Base-by-base conservation (phyloP, 2,113 vertebrate genomes). In the Otolemur garnettii region DNA sequence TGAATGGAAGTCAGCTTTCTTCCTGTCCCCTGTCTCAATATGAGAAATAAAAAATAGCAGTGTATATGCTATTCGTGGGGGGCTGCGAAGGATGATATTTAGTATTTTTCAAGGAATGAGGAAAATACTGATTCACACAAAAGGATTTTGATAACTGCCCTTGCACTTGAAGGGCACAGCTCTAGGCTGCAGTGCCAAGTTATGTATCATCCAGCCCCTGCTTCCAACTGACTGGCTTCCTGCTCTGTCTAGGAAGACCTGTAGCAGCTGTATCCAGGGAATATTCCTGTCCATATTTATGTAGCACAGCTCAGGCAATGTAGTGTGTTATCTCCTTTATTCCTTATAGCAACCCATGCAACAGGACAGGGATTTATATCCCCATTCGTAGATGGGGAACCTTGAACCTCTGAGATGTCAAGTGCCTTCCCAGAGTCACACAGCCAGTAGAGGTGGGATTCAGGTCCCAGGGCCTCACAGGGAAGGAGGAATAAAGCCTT, bases 61-160 rank as follows among this genome's bases (percentile, higher is more conserved):
- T 78, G 59, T 83, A 93, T 75, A 8, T 88, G 69, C 59, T 45
- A n/a, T 96, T 35, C 92, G 95, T 83, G 88, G 94, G 75, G 87
- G 92, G 87, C 50, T 69, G 7, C 84, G 55, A 96, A 88, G 79
- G 80, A 66, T 96, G 85, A 75, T 88, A 87, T 87, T 98, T 26
- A 3, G 86, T 96, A 95, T 97, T 98, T 98, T 98, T 98, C 95
- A 97, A 97, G 96, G 97, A 99, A 98, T 98, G 98, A 99, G 98
- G 97, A 98, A 99, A 98, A 97, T 98, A 99, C 97, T 98, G 98
- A 99, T 99, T 99, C 97, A 98, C 98, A 98, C 98, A 98, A 98
- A 98, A 98, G 97, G 98, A 98, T 98, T 99, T 99, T 99, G 99
- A 99, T 99, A 99, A 97, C 98, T 97, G 98, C 97, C 96, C 96